Base-by-base conservation (phyloP, 2,888 invertebrate genomes). In the Psylliodes chrysocephalus region DNA sequence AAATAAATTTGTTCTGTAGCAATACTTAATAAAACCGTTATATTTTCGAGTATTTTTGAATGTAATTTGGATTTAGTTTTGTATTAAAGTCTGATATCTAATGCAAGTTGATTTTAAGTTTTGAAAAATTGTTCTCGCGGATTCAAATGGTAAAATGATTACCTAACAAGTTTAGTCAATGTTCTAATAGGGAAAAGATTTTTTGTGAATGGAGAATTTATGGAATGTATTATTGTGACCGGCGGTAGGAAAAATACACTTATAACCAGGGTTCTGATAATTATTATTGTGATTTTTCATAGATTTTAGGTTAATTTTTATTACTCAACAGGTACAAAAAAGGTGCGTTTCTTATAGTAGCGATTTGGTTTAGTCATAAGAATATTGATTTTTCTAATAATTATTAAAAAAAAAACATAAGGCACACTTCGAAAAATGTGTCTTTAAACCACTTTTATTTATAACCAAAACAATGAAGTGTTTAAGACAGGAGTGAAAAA, bases 231-330 rank as follows among this genome's bases (percentile, higher is more conserved):
- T 40, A 35, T 30, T 63, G 49, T 59, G 66, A 55, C 63, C 60
- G 59, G 63, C 40, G 55, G 46, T 64, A 64, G 64, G 63, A 64
- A 63, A 60, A 63, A 61, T 57, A 67, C 61, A 63, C 65, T 67
- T 68, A 66, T 72, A 71, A 68, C 67, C 72, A 72, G 71, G 71
- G 72, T 72, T 71, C 68, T 67, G 66, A 69, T 69, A 66, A 66
- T 66, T 70, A 64, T 68, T 63, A 68, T 68, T 72, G 71, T 71
- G 71, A 72, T 71, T 71, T 65, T 66, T 65, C 38, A 62, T 68
- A 71, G 69, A 54, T 70, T 64, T 49, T 64, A 61, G 57, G 60
- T 63, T 69, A 69, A 61, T 60, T 59, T 49, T 62, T 63, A 60
- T 42, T 67, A 54, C 62, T 63, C 60, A 63, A 55, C 63, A 66